Percentiles rank a stretch among this genome's conserved stretches.
Evolutionary conservation across 2,888 invertebrate genomes (phyloP).

Genomic region (Aleiodes leptofemur): DNA sequence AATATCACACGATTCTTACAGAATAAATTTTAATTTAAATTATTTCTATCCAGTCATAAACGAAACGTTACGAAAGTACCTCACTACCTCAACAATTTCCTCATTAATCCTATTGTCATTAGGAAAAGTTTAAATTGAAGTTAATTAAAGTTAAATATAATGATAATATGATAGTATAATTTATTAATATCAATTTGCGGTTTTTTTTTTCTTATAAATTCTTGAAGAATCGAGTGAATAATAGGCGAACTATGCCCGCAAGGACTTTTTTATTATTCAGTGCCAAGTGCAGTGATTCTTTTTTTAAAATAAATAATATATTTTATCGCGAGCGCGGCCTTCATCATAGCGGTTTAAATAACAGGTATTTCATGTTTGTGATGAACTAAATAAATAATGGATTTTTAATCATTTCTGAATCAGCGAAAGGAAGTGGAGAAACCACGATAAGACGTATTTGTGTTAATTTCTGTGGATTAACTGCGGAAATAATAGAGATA

Average conservation of each 20-base stretch:
- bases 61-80: background rate
- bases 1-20: constrained; percentile 10
- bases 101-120: background rate
- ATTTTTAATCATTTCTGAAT: too few relatives aligned
- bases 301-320: background rate
- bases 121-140: too few relatives aligned
- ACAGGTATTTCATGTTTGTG: background rate
- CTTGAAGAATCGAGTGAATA: background rate
- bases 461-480: too few relatives aligned
- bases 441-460: too few relatives aligned
- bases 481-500: too few relatives aligned
- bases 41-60: background rate
- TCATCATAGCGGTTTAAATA: background rate
- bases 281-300: constrained; percentile 1
- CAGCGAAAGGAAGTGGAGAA: too few relatives aligned
- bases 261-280: constrained; percentile 13
- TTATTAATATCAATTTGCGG: background rate
- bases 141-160: too few relatives aligned
- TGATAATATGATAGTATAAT: too few relatives aligned
- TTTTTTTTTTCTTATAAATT: background rate
- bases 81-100: background rate
- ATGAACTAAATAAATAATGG: too few relatives aligned
- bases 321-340: background rate
- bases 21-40: background rate
- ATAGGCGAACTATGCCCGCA: background rate